Evolutionary conservation across 2,888 invertebrate genomes (phyloP), one percentile per base, ranked within the genome.

Genomic region (Adelognathus sp.): DNA sequence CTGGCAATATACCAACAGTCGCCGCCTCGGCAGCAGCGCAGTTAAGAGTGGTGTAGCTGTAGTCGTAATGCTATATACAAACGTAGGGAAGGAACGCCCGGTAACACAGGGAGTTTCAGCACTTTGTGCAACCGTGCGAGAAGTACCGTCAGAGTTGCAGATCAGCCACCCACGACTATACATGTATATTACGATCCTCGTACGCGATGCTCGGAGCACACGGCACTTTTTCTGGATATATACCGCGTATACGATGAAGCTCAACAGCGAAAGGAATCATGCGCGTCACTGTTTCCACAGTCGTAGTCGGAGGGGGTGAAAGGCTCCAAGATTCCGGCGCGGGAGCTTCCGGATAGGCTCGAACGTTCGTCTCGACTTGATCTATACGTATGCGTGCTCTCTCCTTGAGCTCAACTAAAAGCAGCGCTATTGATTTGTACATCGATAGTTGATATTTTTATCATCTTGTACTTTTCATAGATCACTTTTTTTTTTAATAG

Each of bases 1-100:
- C 84, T 86, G 86, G 83, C 86, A 85, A 76, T 46, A 69, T 75
- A 85, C 82, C 86, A 81, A 54, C 66, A n/a, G n/a, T n/a, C n/a
- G 21, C 39, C 64, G 44, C 36, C n/a, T 41, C 71, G n/a, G 21
- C 61, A 33, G 60, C 33, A 21, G 16, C 24, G 21, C n/a, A 16
- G 46, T 3, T 31, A 21, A 33, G 11, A 21, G 3, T 50, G 11
- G 46, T 64, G 18, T 60, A 41, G 27, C 41, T 14, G 24, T 16
- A 44, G 44, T 36, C 2, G 66, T 39, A 29, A 39, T 46, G 16
- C 27, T 60, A 31, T 7, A 52, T 21, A 39, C 39, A 39, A 21
- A n/a, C 24, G 58, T 60, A 58, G 54, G 52, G 63, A 64, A 36
- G 74, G 18, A 58, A 78, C 39, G 60, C n/a, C n/a, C n/a, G n/a